Conservation (phyloP, 2,888 invertebrate genomes). For the Theretra japonica region DNA sequence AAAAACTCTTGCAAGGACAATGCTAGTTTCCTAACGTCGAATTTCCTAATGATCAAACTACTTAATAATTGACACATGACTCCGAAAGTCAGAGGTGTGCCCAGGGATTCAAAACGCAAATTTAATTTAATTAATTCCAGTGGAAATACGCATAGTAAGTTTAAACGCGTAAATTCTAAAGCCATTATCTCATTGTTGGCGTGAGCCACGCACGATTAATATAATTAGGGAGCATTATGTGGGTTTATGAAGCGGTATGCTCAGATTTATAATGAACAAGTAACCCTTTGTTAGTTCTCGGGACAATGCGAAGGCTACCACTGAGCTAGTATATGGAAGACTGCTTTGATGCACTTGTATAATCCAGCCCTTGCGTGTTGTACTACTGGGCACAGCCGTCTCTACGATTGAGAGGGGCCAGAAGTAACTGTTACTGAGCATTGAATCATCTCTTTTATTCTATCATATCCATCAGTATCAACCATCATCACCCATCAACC, state of each 20-base stretch:
- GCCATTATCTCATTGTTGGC: conserved; percentile 13
- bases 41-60: no score
- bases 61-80: no score
- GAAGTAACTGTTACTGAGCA: no score
- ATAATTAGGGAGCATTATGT: conserved; percentile 40
- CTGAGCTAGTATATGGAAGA: not conserved
- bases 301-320: not conserved
- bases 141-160: not conserved
- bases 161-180: not conserved
- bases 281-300: conserved; percentile 27
- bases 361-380: no score
- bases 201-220: conserved; percentile 32
- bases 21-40: no score
- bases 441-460: no score
- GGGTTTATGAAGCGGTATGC: conserved; percentile 40
- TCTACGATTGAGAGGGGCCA: no score
- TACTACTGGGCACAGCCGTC: no score
- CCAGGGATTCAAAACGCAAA: not conserved
- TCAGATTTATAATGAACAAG: conserved; percentile 30
- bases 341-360: not conserved
- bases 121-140: conserved; percentile 1
- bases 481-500: no score
- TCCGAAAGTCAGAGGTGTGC: no score
- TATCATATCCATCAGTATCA: no score
- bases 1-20: no score